Conservation (phyloP, 2,113 vertebrate species). For the Ranitomeya imitator region DNA sequence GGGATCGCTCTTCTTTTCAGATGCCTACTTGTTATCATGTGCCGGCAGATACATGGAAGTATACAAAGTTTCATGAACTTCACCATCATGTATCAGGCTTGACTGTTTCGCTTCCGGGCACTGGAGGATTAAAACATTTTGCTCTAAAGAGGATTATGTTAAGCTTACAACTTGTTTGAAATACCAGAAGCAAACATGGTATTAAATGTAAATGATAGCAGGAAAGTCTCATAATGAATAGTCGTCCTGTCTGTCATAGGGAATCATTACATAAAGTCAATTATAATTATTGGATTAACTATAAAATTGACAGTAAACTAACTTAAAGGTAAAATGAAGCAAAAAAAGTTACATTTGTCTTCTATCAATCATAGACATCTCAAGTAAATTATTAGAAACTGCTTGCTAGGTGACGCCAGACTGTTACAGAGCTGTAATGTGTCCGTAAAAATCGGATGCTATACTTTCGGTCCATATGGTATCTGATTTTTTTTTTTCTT, state of each 20-base stretch:
- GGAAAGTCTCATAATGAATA: slow-evolving; percentile 32
- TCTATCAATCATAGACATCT: neutral
- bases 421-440: neutral
- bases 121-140: slow-evolving; percentile 63
- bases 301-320: neutral
- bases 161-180: slow-evolving; percentile 62
- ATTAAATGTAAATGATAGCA: slow-evolving; percentile 53
- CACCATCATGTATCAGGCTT: slow-evolving; percentile 3
- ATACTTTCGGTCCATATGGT: no score
- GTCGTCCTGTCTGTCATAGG: slow-evolving; percentile 40
- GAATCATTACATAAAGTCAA: slow-evolving; percentile 41
- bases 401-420: neutral
- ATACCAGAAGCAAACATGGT: slow-evolving; percentile 52
- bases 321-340: neutral
- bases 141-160: slow-evolving; percentile 67
- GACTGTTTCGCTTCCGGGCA: slow-evolving; percentile 62
- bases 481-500: no score
- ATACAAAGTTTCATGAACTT: slow-evolving; percentile 20
- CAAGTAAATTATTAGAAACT: neutral
- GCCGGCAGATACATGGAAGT: neutral
- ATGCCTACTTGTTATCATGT: no score
- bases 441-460: no score
- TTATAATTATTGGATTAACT: slow-evolving; percentile 21
- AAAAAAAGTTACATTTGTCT: neutral
- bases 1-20: neutral